Evolutionary conservation across 2,113 vertebrate species (phyloP).

Genomic region (Zosterops pallidus): DNA sequence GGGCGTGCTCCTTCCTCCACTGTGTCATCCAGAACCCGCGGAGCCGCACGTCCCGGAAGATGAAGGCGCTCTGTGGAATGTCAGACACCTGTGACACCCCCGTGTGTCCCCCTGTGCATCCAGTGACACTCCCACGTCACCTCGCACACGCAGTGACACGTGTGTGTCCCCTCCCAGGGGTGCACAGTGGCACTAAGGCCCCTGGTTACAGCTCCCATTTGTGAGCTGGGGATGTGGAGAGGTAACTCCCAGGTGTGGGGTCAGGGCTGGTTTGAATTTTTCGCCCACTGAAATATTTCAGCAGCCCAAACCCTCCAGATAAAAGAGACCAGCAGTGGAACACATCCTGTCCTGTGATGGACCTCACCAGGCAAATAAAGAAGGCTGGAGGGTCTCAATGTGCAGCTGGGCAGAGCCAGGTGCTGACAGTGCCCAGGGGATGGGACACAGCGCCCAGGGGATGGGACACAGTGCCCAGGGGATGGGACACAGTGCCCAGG

Average conservation of each 20-base stretch:
- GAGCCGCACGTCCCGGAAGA: slow-evolving; percentile 90
- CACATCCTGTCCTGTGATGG: fast-evolving
- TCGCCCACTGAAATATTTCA: not conserved
- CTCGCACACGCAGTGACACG: not conserved
- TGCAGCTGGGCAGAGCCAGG: not conserved
- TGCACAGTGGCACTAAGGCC: not conserved
- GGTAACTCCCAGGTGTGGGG: fast-evolving
- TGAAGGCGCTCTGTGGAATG: slow-evolving; percentile 84
- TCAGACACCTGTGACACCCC: not conserved
- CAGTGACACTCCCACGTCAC: not conserved
- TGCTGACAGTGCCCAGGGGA: fast-evolving
- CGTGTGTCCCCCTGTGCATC: not conserved
- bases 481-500: fast-evolving
- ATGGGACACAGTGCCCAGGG: too few relatives aligned
- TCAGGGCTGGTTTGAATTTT: not conserved
- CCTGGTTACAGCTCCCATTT: not conserved
- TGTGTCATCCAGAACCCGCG: slow-evolving; percentile 93
- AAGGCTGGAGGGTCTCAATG: not conserved
- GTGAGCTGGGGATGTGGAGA: not conserved
- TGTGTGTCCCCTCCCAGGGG: fast-evolving
- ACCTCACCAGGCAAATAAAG: too few relatives aligned
- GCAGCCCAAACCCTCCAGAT: not conserved
- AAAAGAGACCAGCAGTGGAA: not conserved
- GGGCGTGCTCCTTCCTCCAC: slow-evolving; percentile 84
- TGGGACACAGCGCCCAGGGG: not conserved